Base-by-base conservation (phyloP, 2,888 invertebrate genomes). In the Glomeris marginata region DNA sequence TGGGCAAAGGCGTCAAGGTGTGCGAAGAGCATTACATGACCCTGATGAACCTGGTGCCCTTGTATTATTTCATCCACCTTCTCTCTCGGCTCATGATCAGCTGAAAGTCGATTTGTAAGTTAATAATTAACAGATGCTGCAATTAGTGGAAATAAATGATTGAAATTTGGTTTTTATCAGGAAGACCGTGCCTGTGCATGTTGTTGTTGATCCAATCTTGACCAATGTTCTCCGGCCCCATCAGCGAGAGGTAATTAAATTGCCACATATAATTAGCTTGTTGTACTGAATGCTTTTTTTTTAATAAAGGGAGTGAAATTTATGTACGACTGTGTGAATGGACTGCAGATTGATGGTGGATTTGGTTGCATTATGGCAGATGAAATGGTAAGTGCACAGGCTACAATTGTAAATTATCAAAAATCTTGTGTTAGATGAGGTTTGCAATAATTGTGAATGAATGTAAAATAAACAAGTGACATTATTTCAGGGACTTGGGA, bases 281-380 rank as follows among this genome's bases (percentile, higher is more conserved):
- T 38, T 28, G 28, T 28, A 8, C 28, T 28, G 28, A 28, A 8
- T 28, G 28, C 28, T 28, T 3, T 5, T 28, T 5, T 28, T 33
- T 47, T 33, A 36, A 60, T 63, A 37, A 62, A 76, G 74, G 98
- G 98, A 35, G 97, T 98, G 0, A 87, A 87, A 64, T 98, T 98
- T 65, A 95, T 98, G 94, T 98, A 92, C 64, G 94, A 98, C 65
- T 98, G 97, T 71, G 94, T 97, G 2, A 91, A 87, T 8, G 98
- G 97, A 1, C 72, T 76, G 37, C 83, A 88, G 61, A 90, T 92
- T 58, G 81, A 84, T 51, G 75, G 77, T 53, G 83, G 83, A 28
- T 82, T 76, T 66, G 98, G 98, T 1, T 98, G 97, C 61, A 98
- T 98, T 43, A 98, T 98, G 97, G 98, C 98, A 2, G 98, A 98